Percentiles rank a stretch among this genome's conserved stretches.
Conservation (phyloP, 2,888 invertebrate species). For the Nyleta sp. region DNA sequence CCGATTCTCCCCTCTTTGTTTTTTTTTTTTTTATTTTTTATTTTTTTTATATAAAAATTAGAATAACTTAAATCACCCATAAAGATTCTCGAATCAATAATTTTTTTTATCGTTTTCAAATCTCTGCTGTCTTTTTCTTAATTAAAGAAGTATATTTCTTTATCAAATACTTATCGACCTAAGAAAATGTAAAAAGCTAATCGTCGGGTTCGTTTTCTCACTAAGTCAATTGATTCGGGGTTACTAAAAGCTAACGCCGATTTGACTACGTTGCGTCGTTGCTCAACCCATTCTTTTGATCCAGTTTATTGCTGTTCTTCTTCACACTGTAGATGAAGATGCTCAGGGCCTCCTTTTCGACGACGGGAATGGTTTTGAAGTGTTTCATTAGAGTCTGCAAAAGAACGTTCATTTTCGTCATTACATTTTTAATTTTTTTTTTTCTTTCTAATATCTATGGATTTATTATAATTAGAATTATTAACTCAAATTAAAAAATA, state of each 20-base stretch:
- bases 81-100: neutral
- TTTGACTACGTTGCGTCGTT: slow-evolving; percentile 84
- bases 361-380: slow-evolving; percentile 96
- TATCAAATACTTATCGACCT: slow-evolving; percentile 74
- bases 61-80: slow-evolving; percentile 39
- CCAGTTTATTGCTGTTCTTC: slow-evolving; percentile 94
- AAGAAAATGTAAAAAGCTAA: slow-evolving; percentile 75
- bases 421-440: too few relatives aligned
- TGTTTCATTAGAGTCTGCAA: slow-evolving; percentile 96
- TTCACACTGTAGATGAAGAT: slow-evolving; percentile 98
- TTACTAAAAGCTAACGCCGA: slow-evolving; percentile 52
- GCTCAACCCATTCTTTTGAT: slow-evolving; percentile 91
- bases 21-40: too few relatives aligned
- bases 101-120: too few relatives aligned
- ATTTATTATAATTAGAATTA: neutral
- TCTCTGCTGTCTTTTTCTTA: too few relatives aligned
- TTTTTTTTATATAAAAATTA: slow-evolving; percentile 33
- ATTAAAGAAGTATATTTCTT: slow-evolving; percentile 34
- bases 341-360: slow-evolving; percentile 96
- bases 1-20: too few relatives aligned
- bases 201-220: slow-evolving; percentile 64
- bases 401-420: neutral
- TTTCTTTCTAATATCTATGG: too few relatives aligned
- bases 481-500: slow-evolving; percentile 8
- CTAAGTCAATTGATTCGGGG: slow-evolving; percentile 66